These are phyloP conservation scores for Coboldia fuscipes DNA, from an alignment of 1,140 invertebrate species.

Conservation along the genomic window DNA sequence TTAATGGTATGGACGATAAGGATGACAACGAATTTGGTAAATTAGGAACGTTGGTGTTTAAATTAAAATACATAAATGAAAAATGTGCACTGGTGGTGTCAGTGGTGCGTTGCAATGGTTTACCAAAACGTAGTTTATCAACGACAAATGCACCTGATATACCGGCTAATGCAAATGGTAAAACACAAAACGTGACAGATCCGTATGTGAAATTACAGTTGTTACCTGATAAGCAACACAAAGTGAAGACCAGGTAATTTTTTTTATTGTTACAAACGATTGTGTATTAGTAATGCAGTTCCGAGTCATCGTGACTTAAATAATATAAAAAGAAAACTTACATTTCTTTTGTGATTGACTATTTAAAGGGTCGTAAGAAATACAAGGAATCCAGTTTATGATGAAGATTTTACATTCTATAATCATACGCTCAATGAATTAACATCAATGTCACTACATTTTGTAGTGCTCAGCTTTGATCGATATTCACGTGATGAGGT, in stretches of 20 bases:
- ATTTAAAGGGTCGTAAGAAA: conserved; percentile 58
- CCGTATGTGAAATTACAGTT: conserved; percentile 90
- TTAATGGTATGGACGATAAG: conserved; percentile 24
- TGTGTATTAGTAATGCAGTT: too few relatives aligned
- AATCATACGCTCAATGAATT: conserved; percentile 69
- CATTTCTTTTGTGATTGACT: neutral
- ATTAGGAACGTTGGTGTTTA: conserved; percentile 72
- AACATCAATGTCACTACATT: conserved; percentile 71
- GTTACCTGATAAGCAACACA: conserved; percentile 84
- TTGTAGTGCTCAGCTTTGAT: conserved; percentile 90
- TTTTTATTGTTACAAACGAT: too few relatives aligned
- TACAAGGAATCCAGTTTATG: conserved; percentile 80
- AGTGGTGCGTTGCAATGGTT: conserved; percentile 64
- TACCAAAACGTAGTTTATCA: conserved; percentile 54
- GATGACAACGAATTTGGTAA: conserved; percentile 31
- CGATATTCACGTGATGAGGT: conserved; percentile 91
- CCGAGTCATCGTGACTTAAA: too few relatives aligned
- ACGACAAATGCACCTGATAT: conserved; percentile 19
- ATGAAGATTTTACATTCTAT: conserved; percentile 94
- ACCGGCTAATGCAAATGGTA: conserved; percentile 18
- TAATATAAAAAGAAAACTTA: too few relatives aligned
- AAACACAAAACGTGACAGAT: conserved; percentile 39
- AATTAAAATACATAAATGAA: conserved; percentile 65
- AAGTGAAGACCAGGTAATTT: conserved; percentile 73
- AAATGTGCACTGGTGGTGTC: conserved; percentile 79